phyloP scores from a whole-genome alignment of 2,797 vertebrate genomes.

The Rhynchonycteris naso region DNA sequence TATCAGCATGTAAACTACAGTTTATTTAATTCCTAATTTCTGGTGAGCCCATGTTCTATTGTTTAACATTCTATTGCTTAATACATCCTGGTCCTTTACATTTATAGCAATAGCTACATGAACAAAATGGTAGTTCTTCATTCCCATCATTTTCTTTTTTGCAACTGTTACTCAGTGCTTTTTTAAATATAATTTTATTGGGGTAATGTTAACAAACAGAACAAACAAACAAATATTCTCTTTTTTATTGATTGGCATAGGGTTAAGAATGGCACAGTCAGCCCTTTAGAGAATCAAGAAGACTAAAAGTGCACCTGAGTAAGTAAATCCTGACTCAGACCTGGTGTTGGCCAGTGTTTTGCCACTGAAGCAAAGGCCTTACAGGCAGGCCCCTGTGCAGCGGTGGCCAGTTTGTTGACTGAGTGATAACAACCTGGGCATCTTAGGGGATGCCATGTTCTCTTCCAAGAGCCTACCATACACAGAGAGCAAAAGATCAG shows the following conservation, averaged over 20 bases:
- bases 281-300: neutral
- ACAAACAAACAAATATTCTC: neutral
- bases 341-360: neutral
- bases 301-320: neutral
- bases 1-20: neutral
- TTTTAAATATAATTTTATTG: neutral
- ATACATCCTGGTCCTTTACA: neutral
- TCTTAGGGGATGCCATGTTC: neutral
- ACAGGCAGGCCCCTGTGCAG: no score
- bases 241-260: neutral
- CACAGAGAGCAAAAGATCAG: constrained; percentile 47
- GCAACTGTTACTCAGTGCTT: neutral
- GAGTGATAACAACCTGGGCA: neutral
- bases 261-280: neutral
- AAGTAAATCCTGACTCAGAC: neutral
- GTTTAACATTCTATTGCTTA: constrained; percentile 6
- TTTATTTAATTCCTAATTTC: neutral
- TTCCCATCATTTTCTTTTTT: neutral
- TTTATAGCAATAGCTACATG: neutral
- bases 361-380: neutral
- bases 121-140: neutral
- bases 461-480: constrained; percentile 9
- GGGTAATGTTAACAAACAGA: neutral
- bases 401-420: neutral
- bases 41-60: neutral